Evolutionary conservation across 2,797 vertebrate species (phyloP).

Genomic region (Anisognathus igniventris): DNA sequence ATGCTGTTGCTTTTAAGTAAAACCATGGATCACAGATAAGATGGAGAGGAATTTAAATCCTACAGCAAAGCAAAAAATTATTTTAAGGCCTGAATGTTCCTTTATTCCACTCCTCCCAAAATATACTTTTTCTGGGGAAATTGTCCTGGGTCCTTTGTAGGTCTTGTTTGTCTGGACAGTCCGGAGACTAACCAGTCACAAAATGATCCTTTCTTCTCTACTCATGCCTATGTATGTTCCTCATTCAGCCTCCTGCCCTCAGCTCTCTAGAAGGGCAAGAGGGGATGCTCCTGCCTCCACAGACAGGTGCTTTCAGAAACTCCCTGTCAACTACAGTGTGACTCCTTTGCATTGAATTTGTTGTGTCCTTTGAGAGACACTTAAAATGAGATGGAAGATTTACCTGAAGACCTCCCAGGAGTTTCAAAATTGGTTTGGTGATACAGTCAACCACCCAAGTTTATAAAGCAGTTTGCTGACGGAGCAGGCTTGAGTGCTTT

Average conservation of each 20-base stretch:
- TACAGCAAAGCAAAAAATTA: neutral
- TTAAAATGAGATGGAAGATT: neutral
- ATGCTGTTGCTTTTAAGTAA: neutral
- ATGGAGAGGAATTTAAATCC: neutral
- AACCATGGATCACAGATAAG: neutral
- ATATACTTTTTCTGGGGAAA: neutral
- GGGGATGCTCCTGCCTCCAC: neutral
- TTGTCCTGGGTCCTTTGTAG: neutral
- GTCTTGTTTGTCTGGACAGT: neutral
- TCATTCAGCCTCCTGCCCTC: neutral
- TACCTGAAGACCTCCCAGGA: neutral
- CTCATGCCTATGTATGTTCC: fast-evolving
- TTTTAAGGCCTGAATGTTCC: neutral
- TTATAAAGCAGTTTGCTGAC: neutral
- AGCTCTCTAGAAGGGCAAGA: neutral
- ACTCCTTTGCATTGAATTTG: neutral
- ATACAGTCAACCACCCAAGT: neutral
- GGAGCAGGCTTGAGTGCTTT: neutral
- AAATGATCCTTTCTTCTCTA: neutral
- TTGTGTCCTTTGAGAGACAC: neutral
- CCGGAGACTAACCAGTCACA: fast-evolving
- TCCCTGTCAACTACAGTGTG: neutral
- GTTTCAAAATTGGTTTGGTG: neutral
- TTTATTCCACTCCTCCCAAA: neutral
- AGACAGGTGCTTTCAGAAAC: neutral